These are phyloP conservation scores for Oreochromis aureus DNA, from an alignment of 2,113 vertebrate species.

Conservation along the genomic window DNA sequence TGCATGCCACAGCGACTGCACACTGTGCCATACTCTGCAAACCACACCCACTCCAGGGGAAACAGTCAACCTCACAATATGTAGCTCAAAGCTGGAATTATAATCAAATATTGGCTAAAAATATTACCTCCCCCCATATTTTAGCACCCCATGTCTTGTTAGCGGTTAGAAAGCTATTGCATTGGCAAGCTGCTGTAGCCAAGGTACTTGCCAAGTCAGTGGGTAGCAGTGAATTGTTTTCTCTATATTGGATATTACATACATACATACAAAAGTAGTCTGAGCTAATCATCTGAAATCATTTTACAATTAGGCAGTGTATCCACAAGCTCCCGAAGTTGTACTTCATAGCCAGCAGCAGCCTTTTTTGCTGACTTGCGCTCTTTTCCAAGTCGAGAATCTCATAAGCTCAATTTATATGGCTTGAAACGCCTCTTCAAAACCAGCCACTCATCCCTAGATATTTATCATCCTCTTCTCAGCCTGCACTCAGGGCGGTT, in stretches of 20 bases:
- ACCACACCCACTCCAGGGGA: neutral
- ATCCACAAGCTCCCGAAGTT: neutral
- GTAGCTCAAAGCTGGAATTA: neutral
- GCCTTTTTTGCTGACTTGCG: slow-evolving; percentile 39
- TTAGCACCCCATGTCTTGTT: neutral
- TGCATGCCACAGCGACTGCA: neutral
- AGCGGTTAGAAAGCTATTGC: neutral
- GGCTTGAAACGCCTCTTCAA: slow-evolving; percentile 35
- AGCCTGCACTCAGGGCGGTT: slow-evolving; percentile 10
- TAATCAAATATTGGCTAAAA: neutral
- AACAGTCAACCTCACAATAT: neutral
- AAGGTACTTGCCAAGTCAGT: neutral
- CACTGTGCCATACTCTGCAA: neutral
- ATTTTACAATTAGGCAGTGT: neutral
- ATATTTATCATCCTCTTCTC: slow-evolving; percentile 31
- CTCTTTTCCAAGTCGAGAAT: slow-evolving; percentile 18
- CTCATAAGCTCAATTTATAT: slow-evolving; percentile 28
- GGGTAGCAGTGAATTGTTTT: neutral
- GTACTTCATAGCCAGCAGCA: neutral
- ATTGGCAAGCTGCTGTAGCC: neutral
- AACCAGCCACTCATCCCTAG: slow-evolving; percentile 27
- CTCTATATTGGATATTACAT: neutral
- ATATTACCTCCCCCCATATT: neutral
- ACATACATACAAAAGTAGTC: neutral
- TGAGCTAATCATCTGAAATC: neutral